Conservation (phyloP, 2,113 vertebrate species). For the Nicator chloris region DNA sequence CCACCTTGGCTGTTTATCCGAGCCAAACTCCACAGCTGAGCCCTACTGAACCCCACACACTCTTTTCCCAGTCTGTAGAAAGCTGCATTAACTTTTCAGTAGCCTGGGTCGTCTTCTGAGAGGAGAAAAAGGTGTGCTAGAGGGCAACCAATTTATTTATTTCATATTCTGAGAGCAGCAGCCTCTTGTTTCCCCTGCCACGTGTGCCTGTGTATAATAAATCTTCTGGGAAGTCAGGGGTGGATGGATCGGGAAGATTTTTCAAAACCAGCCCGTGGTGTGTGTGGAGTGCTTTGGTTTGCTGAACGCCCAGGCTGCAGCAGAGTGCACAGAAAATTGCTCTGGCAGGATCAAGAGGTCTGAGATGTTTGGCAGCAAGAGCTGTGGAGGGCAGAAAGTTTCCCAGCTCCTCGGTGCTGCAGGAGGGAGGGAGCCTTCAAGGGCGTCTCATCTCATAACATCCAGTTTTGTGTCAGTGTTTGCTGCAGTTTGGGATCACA, state of each 20-base stretch:
- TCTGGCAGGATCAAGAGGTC: conserved; percentile 17
- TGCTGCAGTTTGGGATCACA: neutral
- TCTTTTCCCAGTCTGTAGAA: neutral
- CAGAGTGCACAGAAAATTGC: neutral
- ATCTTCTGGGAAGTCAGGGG: conserved; percentile 15
- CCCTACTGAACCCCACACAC: neutral
- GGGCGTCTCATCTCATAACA: neutral
- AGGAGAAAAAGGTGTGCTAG: neutral
- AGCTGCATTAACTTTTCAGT: conserved; percentile 28
- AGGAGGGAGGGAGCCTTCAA: neutral
- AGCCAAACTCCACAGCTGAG: neutral
- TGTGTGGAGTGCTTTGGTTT: neutral
- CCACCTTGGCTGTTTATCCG: neutral
- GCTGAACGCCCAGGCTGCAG: neutral
- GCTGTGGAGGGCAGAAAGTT: neutral
- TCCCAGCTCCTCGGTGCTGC: neutral
- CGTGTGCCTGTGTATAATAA: conserved; percentile 15
- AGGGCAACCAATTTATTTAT: conserved; percentile 54
- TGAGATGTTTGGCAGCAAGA: neutral
- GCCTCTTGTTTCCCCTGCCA: neutral
- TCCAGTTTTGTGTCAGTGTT: neutral
- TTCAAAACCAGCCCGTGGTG: neutral
- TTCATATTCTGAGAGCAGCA: conserved; percentile 46
- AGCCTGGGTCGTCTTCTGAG: neutral
- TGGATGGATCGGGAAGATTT: neutral